These are phyloP conservation scores for Myopa tessellatipennis DNA, from an alignment of 2,888 invertebrate species.

Conservation along the genomic window DNA sequence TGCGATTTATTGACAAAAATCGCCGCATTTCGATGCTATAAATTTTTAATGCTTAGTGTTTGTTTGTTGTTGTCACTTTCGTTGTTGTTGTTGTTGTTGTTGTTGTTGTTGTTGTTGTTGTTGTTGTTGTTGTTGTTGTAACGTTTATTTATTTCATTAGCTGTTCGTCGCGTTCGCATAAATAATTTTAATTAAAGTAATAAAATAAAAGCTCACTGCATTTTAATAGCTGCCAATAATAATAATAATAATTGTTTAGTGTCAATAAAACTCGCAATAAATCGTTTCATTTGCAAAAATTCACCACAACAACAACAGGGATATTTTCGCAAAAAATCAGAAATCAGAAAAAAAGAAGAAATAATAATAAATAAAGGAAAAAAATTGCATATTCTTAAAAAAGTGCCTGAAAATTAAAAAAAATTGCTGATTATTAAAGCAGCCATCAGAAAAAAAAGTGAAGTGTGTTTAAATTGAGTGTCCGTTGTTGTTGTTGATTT, in stretches of 20 bases:
- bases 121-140: background rate
- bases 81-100: background rate
- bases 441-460: background rate
- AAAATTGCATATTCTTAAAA: constrained; percentile 11
- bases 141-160: background rate
- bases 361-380: background rate
- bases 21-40: background rate
- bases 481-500: background rate
- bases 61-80: background rate
- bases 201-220: background rate
- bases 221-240: too few relatives aligned
- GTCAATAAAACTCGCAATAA: background rate
- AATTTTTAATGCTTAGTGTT: background rate
- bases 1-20: background rate
- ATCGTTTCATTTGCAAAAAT: constrained; percentile 14
- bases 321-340: background rate
- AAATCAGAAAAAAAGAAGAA: background rate
- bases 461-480: constrained; percentile 2
- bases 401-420: constrained; percentile 25
- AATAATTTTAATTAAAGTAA: background rate
- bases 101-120: background rate
- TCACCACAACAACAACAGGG: background rate
- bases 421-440: background rate
- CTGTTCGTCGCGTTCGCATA: background rate
- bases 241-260: too few relatives aligned